Evolutionary conservation across 1,140 invertebrate species (phyloP).

Genomic region (Cherax quadricarinatus): DNA sequence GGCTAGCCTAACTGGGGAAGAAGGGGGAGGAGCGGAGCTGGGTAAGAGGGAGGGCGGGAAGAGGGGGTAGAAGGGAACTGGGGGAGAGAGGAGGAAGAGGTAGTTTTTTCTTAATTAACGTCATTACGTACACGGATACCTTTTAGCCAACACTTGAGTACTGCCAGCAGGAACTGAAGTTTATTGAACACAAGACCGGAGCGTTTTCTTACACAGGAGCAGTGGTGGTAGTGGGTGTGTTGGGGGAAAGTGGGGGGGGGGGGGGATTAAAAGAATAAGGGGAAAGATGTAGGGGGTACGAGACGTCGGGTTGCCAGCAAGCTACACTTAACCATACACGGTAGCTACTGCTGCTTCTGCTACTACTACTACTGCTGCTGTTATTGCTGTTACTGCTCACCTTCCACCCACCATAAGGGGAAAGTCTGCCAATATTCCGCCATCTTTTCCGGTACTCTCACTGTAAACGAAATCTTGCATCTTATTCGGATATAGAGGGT

Average conservation of each 20-base stretch:
- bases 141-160: no score
- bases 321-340: neutral
- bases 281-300: neutral
- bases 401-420: neutral
- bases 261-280: neutral
- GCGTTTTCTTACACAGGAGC: no score
- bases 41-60: neutral
- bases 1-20: neutral
- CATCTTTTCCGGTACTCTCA: no score
- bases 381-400: neutral
- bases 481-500: no score
- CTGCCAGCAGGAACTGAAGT: no score
- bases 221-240: neutral
- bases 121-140: no score
- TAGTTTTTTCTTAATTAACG: no score
- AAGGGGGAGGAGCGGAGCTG: neutral
- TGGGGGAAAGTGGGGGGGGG: neutral
- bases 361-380: no score
- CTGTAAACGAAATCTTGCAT: no score
- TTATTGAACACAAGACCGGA: no score
- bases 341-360: neutral
- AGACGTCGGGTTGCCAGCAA: no score
- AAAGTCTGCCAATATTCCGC: no score
- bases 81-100: neutral
- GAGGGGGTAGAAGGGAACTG: neutral